phyloP scores from a whole-genome alignment of 2,113 vertebrate species.

The Phasianus colchicus region DNA sequence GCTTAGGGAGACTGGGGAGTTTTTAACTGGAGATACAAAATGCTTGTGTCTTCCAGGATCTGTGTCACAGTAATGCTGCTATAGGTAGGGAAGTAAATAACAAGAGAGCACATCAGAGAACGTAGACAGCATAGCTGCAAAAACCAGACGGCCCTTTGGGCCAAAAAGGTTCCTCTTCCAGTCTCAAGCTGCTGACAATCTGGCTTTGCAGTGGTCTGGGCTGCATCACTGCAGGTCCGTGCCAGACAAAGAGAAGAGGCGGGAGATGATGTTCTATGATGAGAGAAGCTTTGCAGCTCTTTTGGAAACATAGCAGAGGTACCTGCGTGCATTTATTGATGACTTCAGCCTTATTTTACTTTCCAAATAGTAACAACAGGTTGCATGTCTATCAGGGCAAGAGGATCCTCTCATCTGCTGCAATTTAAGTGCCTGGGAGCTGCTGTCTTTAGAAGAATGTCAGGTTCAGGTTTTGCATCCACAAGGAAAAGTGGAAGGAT shows the following conservation, averaged over 20 bases:
- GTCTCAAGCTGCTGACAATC: neutral
- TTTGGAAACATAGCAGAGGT: neutral
- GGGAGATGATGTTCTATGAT: neutral
- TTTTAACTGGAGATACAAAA: neutral
- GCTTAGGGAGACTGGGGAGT: neutral
- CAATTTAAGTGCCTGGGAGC: neutral
- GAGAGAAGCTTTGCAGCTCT: neutral
- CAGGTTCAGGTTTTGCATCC: neutral
- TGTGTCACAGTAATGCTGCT: neutral
- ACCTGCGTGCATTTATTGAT: neutral
- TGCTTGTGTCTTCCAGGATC: neutral
- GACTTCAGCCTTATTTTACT: neutral
- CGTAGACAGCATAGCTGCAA: neutral
- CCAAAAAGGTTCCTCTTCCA: neutral
- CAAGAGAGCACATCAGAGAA: neutral
- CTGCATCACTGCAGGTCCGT: neutral
- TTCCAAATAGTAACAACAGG: neutral
- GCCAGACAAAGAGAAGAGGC: neutral
- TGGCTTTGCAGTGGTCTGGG: neutral
- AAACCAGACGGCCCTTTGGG: neutral
- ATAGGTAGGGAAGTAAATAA: neutral
- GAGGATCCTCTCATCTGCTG: neutral
- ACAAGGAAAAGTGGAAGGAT: neutral
- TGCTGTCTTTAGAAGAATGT: neutral
- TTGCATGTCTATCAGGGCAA: neutral